phyloP scores from a whole-genome alignment of 2,113 vertebrate genomes.

The Camelus dromedarius region DNA sequence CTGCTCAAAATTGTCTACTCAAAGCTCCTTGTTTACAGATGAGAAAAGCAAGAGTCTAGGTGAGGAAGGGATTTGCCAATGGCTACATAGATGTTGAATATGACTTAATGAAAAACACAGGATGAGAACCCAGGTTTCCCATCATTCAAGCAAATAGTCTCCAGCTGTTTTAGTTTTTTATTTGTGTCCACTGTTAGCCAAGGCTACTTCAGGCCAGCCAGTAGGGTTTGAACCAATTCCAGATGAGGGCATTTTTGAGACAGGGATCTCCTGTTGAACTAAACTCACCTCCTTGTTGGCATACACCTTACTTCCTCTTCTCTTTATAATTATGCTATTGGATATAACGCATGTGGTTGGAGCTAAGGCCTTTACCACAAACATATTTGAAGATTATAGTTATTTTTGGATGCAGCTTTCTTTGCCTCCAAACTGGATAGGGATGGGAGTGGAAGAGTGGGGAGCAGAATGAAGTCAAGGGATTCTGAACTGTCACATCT shows the following conservation, averaged over 20 bases:
- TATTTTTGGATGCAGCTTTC: conserved; percentile 33
- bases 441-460: not conserved
- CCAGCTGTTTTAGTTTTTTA: not conserved
- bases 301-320: not conserved
- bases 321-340: conserved; percentile 60
- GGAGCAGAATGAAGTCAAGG: not conserved
- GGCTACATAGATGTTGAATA: not conserved
- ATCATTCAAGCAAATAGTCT: not conserved
- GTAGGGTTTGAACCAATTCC: not conserved
- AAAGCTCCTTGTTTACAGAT: not conserved
- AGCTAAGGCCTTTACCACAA: conserved; percentile 49
- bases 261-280: conserved; percentile 53
- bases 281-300: conserved; percentile 20
- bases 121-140: not conserved
- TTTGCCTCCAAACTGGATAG: conserved; percentile 29
- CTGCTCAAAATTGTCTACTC: not conserved
- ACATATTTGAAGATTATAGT: conserved; percentile 59
- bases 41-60: not conserved
- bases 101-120: not conserved
- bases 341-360: conserved; percentile 45
- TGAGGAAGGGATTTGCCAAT: not conserved
- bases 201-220: conserved; percentile 24
- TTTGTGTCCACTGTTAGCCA: not conserved
- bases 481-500: not conserved
- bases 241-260: not conserved